These are phyloP conservation scores for Archivesica marissinica DNA, from an alignment of 1,140 invertebrate genomes.

Conservation along the genomic window DNA sequence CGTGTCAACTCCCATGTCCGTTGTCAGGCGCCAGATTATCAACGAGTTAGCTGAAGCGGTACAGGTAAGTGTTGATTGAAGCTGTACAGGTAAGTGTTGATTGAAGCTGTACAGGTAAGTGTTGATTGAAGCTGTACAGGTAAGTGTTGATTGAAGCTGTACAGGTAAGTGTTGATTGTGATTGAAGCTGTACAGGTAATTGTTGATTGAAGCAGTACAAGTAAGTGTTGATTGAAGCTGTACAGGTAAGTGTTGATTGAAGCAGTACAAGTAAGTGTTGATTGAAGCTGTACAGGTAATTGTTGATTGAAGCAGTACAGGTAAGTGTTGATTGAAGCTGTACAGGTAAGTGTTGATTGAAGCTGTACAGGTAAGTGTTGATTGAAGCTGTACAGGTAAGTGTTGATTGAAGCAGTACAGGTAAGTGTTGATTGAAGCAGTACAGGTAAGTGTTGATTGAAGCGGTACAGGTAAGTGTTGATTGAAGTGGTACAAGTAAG, in stretches of 20 bases:
- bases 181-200: conserved; percentile 2
- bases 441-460: not conserved
- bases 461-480: not conserved
- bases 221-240: not conserved
- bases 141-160: not conserved
- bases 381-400: not conserved
- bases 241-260: not conserved
- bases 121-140: not conserved
- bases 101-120: not conserved
- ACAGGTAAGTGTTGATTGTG: not conserved
- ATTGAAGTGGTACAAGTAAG: not conserved
- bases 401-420: not conserved
- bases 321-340: not conserved
- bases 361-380: not conserved
- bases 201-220: not conserved
- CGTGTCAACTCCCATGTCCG: conserved; percentile 19
- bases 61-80: conserved; percentile 41
- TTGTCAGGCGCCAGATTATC: conserved; percentile 55
- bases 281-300: too few species aligned
- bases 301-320: not conserved
- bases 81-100: not conserved
- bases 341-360: not conserved
- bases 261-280: conserved; percentile 1
- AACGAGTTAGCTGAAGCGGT: conserved; percentile 61
- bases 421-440: too few species aligned